Conservation (phyloP, 1,140 invertebrate genomes). For the Odontomachus brunneus region DNA sequence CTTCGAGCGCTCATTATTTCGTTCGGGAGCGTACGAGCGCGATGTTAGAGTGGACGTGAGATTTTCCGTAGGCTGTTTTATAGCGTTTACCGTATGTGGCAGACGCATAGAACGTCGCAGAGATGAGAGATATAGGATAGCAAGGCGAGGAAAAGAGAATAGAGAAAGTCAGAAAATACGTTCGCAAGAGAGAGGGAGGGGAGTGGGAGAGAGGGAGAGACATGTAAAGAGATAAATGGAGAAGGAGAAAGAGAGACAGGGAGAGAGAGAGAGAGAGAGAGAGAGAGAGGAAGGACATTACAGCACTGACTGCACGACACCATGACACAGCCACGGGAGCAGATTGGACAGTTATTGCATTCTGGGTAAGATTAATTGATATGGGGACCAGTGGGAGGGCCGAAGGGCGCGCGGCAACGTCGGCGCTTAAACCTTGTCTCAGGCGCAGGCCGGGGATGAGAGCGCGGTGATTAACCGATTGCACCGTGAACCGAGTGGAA, state of each 20-base stretch:
- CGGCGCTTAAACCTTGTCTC: conserved; percentile 78
- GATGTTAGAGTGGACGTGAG: conserved; percentile 64
- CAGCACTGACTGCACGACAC: conserved; percentile 80
- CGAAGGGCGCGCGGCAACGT: conserved; percentile 57
- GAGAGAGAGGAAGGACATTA: conserved; percentile 72
- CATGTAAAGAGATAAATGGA: conserved; percentile 35
- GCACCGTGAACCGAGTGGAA: conserved; percentile 75
- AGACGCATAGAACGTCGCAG: conserved; percentile 11
- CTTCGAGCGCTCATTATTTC: conserved; percentile 52
- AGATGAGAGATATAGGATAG: conserved; percentile 7
- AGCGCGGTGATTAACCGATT: conserved; percentile 84
- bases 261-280: conserved; percentile 21
- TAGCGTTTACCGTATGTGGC: neutral
- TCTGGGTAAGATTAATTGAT: conserved; percentile 86
- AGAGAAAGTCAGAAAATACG: conserved; percentile 40
- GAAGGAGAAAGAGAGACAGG: conserved; percentile 28
- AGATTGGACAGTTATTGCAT: conserved; percentile 86
- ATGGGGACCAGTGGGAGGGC: conserved; percentile 73
- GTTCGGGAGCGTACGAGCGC: neutral
- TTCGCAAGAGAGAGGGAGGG: neutral
- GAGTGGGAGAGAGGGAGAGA: neutral
- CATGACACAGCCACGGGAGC: conserved; percentile 82
- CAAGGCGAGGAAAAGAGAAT: conserved; percentile 1
- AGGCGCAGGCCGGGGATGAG: conserved; percentile 65
- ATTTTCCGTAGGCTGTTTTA: conserved; percentile 71